Evolutionary conservation across 2,113 vertebrate species (phyloP), one percentile per base, ranked within the genome.

Genomic region (Serilophus lunatus): DNA sequence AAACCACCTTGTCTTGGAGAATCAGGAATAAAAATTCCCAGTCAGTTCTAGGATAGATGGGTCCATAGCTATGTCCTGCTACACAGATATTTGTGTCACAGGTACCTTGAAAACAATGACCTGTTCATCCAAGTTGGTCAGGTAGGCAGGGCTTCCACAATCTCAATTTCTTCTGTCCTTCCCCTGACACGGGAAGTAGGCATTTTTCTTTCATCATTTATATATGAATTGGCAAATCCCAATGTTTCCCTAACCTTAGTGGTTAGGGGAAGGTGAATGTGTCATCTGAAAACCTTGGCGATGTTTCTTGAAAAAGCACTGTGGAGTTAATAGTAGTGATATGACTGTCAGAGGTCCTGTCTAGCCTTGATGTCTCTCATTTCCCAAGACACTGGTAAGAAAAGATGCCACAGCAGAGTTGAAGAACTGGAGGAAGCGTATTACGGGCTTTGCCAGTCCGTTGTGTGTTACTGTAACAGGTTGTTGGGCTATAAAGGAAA

Each of bases 401-500:
- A 65, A 66, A 71, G 35, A 3, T 16, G 20, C 6, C 16, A 11
- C 20, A 18, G 18, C 56, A 51, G 33, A 22, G 29, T 2, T 63
- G 49, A 47, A 50, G 64, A 44, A 26, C 2, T 56, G 31, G 22
- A 74, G 51, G n/a, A 53, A 28, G 42, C 0, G 0, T 31, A 0
- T 56, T 47, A 4, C n/a, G 15, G 15, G 12, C 18, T 78, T 38
- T 26, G n/a, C 25, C 12, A 22, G 20, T 36, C 33, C 0, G 0
- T 25, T 42, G 2, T 45, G 6, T 7, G 6, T 50, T 36, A 0
- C 0, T 33, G 33, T 54, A 33, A 22, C 0, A 0, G 26, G 13
- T 26, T 9, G 5, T 8, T 23, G 19, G 10, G 19, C 35, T 50
- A 0, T n/a, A 35, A 71, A 50, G 47, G 29, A 28, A 69, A 14